Evolutionary conservation across 1,140 invertebrate genomes (phyloP).

Genomic region (Holotrichia oblita): DNA sequence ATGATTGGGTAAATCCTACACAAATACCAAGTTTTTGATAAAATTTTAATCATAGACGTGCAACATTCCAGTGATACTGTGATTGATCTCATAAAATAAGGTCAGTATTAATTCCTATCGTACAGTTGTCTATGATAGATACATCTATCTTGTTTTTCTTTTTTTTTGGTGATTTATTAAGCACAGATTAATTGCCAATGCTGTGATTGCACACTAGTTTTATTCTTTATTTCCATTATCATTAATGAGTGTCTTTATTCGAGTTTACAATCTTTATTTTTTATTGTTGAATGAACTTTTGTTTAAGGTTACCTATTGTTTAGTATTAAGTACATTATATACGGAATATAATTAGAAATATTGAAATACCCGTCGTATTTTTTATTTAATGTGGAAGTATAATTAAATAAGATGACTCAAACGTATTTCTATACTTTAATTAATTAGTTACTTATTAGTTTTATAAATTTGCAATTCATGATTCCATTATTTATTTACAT

Average conservation of each 20-base stretch:
- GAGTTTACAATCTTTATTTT: not conserved
- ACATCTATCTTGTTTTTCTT: conserved; percentile 8
- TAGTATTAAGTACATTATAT: no score
- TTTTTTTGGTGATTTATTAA: conserved; percentile 5
- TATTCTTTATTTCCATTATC: not conserved
- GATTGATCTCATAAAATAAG: conserved; percentile 40
- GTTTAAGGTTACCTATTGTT: conserved; percentile 23
- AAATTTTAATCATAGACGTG: conserved; percentile 28
- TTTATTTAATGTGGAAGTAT: not conserved
- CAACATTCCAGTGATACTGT: conserved; percentile 33
- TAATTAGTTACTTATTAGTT: conserved; percentile 10
- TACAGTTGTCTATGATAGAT: not conserved
- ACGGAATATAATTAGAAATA: conserved; percentile 5
- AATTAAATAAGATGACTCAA: conserved; percentile 37
- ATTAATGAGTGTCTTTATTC: not conserved
- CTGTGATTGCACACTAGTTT: not conserved
- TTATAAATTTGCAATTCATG: not conserved
- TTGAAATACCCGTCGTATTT: not conserved
- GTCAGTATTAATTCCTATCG: conserved; percentile 30
- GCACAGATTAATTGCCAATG: conserved; percentile 17
- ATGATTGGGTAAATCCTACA: not conserved
- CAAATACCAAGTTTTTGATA: conserved; percentile 18
- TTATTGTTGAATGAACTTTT: not conserved
- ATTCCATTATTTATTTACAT: not conserved
- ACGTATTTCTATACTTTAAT: not conserved